Conservation (phyloP, 2,888 invertebrate genomes). For the Hypolimnas misippus region DNA sequence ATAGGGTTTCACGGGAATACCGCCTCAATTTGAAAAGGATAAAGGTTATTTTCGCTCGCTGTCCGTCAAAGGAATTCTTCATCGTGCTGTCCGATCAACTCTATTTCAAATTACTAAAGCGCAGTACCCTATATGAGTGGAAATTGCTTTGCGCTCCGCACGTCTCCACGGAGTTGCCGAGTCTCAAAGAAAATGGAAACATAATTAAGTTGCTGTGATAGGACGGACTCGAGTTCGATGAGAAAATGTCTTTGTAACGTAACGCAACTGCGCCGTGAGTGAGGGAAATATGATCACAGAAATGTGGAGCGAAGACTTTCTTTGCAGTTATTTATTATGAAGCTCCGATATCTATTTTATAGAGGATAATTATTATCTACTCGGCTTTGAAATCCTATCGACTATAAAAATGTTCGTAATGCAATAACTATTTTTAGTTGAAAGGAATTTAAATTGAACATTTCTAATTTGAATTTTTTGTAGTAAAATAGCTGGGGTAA, state of each 20-base stretch:
- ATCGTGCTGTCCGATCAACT: constrained; percentile 38
- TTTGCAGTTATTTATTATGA: background rate
- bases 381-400: background rate
- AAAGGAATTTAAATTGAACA: background rate
- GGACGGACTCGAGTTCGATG: constrained; percentile 28
- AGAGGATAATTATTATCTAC: background rate
- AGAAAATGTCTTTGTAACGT: constrained; percentile 30
- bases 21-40: background rate
- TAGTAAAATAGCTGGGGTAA: constrained; percentile 12
- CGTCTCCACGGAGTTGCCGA: constrained; percentile 43
- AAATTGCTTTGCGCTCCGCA: constrained; percentile 42
- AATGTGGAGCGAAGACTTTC: constrained; percentile 12
- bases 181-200: constrained; percentile 43
- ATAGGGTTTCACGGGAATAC: background rate
- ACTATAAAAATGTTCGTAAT: background rate
- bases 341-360: background rate
- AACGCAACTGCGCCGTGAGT: constrained; percentile 8
- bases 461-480: background rate
- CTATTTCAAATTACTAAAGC: constrained; percentile 42
- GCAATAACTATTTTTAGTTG: background rate
- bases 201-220: constrained; percentile 45
- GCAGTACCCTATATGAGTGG: constrained; percentile 38
- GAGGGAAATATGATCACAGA: constrained; percentile 16
- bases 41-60: constrained; percentile 18
- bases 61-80: constrained; percentile 24